Percentiles rank a stretch among this genome's conserved stretches.
Conservation (phyloP, 2,113 vertebrate species). For the Urocolius indicus region DNA sequence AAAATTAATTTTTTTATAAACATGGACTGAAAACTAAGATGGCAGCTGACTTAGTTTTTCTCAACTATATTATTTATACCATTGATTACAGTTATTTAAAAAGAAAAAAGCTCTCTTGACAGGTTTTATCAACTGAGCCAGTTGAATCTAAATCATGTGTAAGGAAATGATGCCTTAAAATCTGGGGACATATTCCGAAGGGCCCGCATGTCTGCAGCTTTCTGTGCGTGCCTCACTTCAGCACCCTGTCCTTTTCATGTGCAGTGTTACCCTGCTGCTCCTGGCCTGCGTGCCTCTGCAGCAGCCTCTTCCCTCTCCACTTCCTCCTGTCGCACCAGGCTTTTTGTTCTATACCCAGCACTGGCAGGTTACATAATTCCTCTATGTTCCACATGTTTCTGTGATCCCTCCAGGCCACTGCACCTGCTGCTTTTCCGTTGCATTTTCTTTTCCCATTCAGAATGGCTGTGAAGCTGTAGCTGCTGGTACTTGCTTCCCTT, state of each 20-base stretch:
- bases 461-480: neutral
- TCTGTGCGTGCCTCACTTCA: neutral
- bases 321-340: neutral
- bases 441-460: neutral
- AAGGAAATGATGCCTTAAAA: neutral
- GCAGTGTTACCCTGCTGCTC: neutral
- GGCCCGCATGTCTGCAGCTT: fast-evolving
- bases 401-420: neutral
- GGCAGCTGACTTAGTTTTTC: neutral
- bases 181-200: neutral
- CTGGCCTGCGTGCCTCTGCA: neutral
- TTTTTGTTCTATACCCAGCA: neutral
- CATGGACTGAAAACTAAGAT: neutral
- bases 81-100: neutral
- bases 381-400: neutral
- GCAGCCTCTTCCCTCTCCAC: neutral
- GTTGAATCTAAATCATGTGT: neutral
- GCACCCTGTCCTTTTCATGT: neutral
- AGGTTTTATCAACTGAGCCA: neutral
- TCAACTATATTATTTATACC: neutral
- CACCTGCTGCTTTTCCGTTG: neutral
- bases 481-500: neutral
- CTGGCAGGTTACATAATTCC: neutral
- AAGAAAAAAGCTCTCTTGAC: neutral
- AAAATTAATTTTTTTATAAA: neutral